Conservation (phyloP, 1,140 invertebrate species). For the Pollicipes pollicipes region DNA sequence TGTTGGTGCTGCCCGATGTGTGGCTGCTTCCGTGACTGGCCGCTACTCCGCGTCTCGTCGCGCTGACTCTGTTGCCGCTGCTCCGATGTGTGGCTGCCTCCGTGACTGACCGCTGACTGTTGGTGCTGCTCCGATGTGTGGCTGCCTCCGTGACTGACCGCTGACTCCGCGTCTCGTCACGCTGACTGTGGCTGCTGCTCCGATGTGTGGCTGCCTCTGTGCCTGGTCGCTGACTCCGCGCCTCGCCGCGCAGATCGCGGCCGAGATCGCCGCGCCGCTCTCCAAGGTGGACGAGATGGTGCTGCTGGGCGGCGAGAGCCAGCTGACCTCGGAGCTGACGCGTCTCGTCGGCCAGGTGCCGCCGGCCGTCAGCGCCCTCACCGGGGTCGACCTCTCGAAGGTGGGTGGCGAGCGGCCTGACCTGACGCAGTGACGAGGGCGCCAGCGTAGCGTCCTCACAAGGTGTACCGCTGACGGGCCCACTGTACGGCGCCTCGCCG, state of each 20-base stretch:
- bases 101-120: slow-evolving; percentile 5
- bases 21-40: not conserved
- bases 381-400: slow-evolving; percentile 64
- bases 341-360: slow-evolving; percentile 73
- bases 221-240: slow-evolving; percentile 1
- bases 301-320: slow-evolving; percentile 60
- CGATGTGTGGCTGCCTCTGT: no score
- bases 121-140: no score
- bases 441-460: no score
- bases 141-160: not conserved
- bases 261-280: slow-evolving; percentile 80
- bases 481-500: no score
- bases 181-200: not conserved
- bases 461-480: no score
- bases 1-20: not conserved
- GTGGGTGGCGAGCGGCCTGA: no score
- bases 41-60: not conserved
- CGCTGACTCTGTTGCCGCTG: slow-evolving; percentile 1
- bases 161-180: not conserved
- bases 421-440: no score
- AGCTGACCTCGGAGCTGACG: slow-evolving; percentile 60
- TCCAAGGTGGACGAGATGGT: slow-evolving; percentile 92
- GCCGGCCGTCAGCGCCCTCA: slow-evolving; percentile 79
- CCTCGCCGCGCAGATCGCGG: slow-evolving; percentile 57
- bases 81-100: slow-evolving; percentile 6